phyloP scores from a whole-genome alignment of 2,113 vertebrate genomes.

The Coptodon rendalli region DNA sequence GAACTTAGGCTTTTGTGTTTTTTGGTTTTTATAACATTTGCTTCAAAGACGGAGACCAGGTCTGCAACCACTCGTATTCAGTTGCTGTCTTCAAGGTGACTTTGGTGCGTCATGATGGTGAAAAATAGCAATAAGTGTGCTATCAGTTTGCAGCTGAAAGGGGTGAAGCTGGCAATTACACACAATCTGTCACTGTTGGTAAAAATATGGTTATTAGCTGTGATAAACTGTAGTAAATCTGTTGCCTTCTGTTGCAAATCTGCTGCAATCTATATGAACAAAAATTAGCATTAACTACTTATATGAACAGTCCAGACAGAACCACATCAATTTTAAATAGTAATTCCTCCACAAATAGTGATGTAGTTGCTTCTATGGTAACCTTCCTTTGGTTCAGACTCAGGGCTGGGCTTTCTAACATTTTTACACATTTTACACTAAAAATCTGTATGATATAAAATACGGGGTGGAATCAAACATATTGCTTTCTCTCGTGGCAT shows the following conservation, averaged over 20 bases:
- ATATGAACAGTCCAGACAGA: not conserved
- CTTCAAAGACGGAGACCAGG: not conserved
- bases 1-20: not conserved
- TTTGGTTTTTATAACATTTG: not conserved
- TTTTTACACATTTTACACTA: not conserved
- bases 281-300: not conserved
- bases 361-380: not conserved
- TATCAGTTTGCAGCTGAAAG: not conserved
- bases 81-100: not conserved
- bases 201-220: not conserved
- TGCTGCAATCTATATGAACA: not conserved
- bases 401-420: not conserved
- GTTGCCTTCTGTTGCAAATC: not conserved
- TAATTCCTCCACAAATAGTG: not conserved
- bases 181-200: not conserved
- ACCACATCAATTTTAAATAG: not conserved
- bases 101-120: not conserved
- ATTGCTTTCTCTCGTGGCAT: not conserved
- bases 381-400: not conserved
- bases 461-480: not conserved
- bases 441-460: not conserved
- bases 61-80: not conserved
- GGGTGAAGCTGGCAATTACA: not conserved
- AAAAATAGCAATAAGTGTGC: not conserved
- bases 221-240: not conserved